Evolutionary conservation across 1,140 invertebrate genomes (phyloP).

Genomic region (Goniozus legneri): DNA sequence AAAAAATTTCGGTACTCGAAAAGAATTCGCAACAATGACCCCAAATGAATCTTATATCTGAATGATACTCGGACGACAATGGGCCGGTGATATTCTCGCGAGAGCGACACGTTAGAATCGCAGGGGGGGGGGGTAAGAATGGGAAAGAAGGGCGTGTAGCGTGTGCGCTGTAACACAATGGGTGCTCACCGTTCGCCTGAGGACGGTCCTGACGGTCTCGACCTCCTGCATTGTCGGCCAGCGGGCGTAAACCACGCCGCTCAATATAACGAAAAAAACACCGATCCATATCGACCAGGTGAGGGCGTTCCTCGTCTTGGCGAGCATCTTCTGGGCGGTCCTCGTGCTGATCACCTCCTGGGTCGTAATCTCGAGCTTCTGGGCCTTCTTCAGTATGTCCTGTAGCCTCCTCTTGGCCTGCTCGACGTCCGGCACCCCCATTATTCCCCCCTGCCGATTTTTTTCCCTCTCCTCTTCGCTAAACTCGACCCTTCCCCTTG

Average conservation of each 20-base stretch:
- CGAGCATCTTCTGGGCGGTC: slow-evolving; percentile 38
- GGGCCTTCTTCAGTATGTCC: slow-evolving; percentile 37
- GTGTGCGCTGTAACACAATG: too few relatives aligned
- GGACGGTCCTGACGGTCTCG: slow-evolving; percentile 40
- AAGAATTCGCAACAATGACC: too few relatives aligned
- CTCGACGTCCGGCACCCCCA: slow-evolving; percentile 35
- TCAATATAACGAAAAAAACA: slow-evolving; percentile 34
- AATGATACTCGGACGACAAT: too few relatives aligned
- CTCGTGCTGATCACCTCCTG: slow-evolving; percentile 36
- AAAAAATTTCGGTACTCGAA: too few relatives aligned
- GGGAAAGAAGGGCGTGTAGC: too few relatives aligned
- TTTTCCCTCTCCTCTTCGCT: slow-evolving; percentile 1
- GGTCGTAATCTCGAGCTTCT: slow-evolving; percentile 36
- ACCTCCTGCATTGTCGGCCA: slow-evolving; percentile 38
- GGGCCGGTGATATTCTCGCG: too few relatives aligned
- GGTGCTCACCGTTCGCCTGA: slow-evolving; percentile 39
- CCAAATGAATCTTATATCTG: too few relatives aligned
- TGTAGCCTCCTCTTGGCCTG: slow-evolving; percentile 36
- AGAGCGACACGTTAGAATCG: too few relatives aligned
- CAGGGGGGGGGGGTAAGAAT: too few relatives aligned
- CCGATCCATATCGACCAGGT: slow-evolving; percentile 34
- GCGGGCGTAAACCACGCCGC: slow-evolving; percentile 34
- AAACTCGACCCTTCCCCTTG: slow-evolving; percentile 1
- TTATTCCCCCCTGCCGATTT: slow-evolving; percentile 13
- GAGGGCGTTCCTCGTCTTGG: slow-evolving; percentile 32